Evolutionary conservation across 2,888 invertebrate genomes (phyloP).

Genomic region (Hipparchia semele): DNA sequence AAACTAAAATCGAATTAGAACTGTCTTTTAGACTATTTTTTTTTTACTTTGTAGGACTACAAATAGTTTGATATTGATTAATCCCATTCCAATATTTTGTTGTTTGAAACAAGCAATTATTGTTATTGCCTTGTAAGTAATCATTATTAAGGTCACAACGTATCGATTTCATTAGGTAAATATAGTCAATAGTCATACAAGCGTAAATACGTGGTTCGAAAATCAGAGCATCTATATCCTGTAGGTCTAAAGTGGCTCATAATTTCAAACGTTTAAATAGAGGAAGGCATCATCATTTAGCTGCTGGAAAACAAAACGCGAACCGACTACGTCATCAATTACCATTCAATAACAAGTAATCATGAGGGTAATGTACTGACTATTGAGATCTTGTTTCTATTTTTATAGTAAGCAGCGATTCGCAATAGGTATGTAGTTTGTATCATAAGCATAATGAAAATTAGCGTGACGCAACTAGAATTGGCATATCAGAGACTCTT

Average conservation of each 20-base stretch:
- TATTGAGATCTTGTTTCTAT: not conserved
- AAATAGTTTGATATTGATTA: not conserved
- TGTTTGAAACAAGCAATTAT: conserved; percentile 4
- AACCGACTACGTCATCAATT: conserved; percentile 38
- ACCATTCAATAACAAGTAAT: conserved; percentile 36
- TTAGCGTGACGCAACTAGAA: too few relatives aligned
- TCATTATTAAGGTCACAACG: not conserved
- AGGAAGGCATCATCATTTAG: conserved; percentile 25
- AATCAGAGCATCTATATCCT: too few relatives aligned
- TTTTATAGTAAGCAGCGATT: not conserved
- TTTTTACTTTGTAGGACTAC: too few relatives aligned
- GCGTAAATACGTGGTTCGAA: too few relatives aligned
- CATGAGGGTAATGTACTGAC: conserved; percentile 35
- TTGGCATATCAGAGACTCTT: too few relatives aligned
- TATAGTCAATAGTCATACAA: too few relatives aligned
- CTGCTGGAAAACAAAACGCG: conserved; percentile 12
- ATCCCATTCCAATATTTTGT: not conserved
- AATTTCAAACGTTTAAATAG: not conserved
- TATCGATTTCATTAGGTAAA: not conserved
- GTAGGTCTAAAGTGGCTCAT: too few relatives aligned
- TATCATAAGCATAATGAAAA: too few relatives aligned
- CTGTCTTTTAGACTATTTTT: too few relatives aligned
- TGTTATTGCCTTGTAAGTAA: not conserved
- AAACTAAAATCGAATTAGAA: too few relatives aligned
- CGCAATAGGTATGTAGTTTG: too few relatives aligned